Evolutionary conservation across 2,797 vertebrate species (phyloP).

Genomic region (Channa striata): DNA sequence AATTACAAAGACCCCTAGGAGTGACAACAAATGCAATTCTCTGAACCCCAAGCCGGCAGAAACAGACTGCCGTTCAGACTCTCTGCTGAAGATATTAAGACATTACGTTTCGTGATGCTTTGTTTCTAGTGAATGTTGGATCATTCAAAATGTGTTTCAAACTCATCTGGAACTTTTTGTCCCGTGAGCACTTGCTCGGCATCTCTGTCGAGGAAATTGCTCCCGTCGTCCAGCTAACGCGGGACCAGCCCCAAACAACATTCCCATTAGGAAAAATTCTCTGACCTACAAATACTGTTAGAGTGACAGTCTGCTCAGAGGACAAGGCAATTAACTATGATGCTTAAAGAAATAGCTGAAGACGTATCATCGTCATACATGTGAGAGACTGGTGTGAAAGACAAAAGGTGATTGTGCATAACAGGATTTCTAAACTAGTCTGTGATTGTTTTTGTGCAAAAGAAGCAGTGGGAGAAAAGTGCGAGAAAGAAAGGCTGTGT

Average conservation of each 20-base stretch:
- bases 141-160: constrained; percentile 22
- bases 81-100: constrained; percentile 20
- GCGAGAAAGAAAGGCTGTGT: constrained; percentile 1
- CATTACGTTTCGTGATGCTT: constrained; percentile 23
- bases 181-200: constrained; percentile 35
- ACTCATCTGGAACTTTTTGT: constrained; percentile 40
- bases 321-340: constrained; percentile 31
- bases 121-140: constrained; percentile 7
- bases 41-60: background rate
- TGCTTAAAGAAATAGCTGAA: constrained; percentile 31
- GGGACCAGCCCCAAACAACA: constrained; percentile 27
- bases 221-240: constrained; percentile 30
- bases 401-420: background rate
- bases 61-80: background rate
- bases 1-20: constrained; percentile 17
- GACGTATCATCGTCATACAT: constrained; percentile 26
- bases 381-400: constrained; percentile 2
- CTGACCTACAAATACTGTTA: constrained; percentile 42
- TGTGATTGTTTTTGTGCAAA: constrained; percentile 1
- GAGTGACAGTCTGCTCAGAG: constrained; percentile 25
- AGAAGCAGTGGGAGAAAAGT: constrained; percentile 1
- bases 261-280: constrained; percentile 45
- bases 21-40: constrained; percentile 3
- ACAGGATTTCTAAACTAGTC: constrained; percentile 4
- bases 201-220: constrained; percentile 29